Conservation (phyloP, 2,797 vertebrate genomes). For the Xyrichtys novacula region DNA sequence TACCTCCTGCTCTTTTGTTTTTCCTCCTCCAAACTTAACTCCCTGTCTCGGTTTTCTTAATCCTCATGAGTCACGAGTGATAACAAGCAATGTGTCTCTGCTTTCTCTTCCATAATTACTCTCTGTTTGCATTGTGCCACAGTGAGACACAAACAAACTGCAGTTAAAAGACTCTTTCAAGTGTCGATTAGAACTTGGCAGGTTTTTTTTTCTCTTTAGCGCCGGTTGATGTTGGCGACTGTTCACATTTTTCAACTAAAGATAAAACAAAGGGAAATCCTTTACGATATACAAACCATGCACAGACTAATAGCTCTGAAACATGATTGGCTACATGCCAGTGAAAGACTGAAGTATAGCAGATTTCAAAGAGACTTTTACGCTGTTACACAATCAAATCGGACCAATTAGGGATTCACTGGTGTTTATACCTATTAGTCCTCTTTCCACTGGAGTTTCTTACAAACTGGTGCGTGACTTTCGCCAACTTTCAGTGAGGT, state of each 20-base stretch:
- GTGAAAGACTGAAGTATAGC: neutral
- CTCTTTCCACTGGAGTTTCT: conserved; percentile 1
- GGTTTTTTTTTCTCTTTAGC: neutral
- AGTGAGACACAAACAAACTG: conserved; percentile 10
- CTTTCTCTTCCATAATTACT: conserved; percentile 2
- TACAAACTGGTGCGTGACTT: neutral
- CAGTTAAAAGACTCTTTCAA: conserved; percentile 4
- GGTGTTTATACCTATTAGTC: neutral
- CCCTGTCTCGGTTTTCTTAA: conserved; percentile 1
- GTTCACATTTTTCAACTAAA: neutral
- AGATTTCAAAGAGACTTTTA: conserved; percentile 3
- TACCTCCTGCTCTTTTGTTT: conserved; percentile 10
- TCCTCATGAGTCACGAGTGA: conserved; percentile 36
- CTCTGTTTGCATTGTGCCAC: conserved; percentile 6
- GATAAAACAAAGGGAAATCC: conserved; percentile 33
- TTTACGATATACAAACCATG: conserved; percentile 7
- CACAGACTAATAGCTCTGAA: conserved; percentile 11
- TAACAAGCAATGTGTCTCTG: conserved; percentile 1
- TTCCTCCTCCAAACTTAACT: conserved; percentile 12
- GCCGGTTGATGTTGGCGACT: conserved; percentile 18
- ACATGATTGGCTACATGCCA: neutral
- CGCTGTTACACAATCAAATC: neutral
- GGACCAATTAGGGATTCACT: neutral
- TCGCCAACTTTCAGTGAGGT: neutral
- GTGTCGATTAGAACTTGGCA: conserved; percentile 17